Conservation (phyloP, 2,113 vertebrate genomes). For the Clarias magur region DNA sequence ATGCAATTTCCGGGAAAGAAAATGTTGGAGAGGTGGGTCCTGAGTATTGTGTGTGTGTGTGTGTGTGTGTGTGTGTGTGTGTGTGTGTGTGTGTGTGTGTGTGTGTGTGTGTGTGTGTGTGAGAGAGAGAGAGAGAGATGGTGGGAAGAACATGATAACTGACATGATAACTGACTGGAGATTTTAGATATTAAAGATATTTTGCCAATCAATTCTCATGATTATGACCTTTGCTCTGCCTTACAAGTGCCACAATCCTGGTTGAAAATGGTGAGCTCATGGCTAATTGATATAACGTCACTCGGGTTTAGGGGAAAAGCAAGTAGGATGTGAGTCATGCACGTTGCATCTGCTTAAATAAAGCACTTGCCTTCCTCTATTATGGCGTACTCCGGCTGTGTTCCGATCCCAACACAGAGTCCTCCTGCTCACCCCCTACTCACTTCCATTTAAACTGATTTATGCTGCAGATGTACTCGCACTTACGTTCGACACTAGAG, state of each 20-base stretch:
- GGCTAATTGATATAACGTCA: constrained; percentile 36
- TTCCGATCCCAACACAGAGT: neutral
- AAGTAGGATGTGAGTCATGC: constrained; percentile 39
- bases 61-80: constrained; percentile 37
- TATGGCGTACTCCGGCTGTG: constrained; percentile 7
- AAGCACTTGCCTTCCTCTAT: constrained; percentile 17
- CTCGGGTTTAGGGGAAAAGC: constrained; percentile 23
- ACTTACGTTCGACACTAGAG: neutral
- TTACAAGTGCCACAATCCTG: constrained; percentile 7
- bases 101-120: too few relatives aligned
- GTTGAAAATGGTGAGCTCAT: constrained; percentile 29
- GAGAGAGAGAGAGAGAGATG: constrained; percentile 29
- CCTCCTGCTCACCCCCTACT: constrained; percentile 20
- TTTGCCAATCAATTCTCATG: neutral
- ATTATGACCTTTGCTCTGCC: neutral
- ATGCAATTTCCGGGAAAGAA: constrained; percentile 81
- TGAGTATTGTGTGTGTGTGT: constrained; percentile 47
- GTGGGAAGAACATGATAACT: constrained; percentile 4
- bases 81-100: neutral
- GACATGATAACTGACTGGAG: neutral
- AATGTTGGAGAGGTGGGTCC: constrained; percentile 67
- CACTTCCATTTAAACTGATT: constrained; percentile 30
- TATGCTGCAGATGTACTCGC: constrained; percentile 1
- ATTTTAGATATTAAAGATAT: constrained; percentile 1
- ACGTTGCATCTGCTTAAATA: constrained; percentile 38